Percentiles rank a stretch among this genome's conserved stretches.
Conservation (phyloP, 1,140 invertebrate species). For the Achatina immaculata region DNA sequence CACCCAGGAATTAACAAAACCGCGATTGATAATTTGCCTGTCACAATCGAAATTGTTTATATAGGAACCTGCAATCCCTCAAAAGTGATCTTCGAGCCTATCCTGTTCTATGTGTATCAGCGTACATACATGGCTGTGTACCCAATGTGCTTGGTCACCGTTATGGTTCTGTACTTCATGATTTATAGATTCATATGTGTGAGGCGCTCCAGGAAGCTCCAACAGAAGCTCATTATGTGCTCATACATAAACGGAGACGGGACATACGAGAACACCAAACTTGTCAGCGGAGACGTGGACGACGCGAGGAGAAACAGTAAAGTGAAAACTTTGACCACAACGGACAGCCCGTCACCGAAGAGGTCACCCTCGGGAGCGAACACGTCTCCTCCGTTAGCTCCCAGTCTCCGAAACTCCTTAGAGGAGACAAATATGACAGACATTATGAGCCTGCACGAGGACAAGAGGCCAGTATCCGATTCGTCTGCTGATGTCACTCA, state of each 20-base stretch:
- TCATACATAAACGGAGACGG: too few relatives aligned
- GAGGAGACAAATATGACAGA: too few relatives aligned
- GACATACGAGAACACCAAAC: constrained; percentile 26
- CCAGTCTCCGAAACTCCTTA: too few relatives aligned
- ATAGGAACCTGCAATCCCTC: constrained; percentile 42
- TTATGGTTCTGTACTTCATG: constrained; percentile 51
- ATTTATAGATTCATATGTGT: constrained; percentile 42
- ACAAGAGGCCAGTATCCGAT: too few relatives aligned
- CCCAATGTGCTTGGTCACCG: constrained; percentile 51
- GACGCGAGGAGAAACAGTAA: neutral
- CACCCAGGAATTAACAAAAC: too few relatives aligned
- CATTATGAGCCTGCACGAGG: too few relatives aligned
- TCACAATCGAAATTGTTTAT: constrained; percentile 22
- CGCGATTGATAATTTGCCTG: neutral
- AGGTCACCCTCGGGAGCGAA: too few relatives aligned
- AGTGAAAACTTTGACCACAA: neutral
- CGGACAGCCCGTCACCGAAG: too few relatives aligned
- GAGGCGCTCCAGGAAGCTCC: constrained; percentile 40
- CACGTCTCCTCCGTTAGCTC: too few relatives aligned
- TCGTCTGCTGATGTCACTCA: too few relatives aligned
- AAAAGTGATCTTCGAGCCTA: constrained; percentile 31
- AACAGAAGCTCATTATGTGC: too few relatives aligned
- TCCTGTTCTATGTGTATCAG: constrained; percentile 35
- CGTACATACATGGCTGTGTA: constrained; percentile 54
- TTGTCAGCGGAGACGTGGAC: neutral